Base-by-base conservation (phyloP, 2,113 vertebrate species). In the Crotophaga sulcirostris region DNA sequence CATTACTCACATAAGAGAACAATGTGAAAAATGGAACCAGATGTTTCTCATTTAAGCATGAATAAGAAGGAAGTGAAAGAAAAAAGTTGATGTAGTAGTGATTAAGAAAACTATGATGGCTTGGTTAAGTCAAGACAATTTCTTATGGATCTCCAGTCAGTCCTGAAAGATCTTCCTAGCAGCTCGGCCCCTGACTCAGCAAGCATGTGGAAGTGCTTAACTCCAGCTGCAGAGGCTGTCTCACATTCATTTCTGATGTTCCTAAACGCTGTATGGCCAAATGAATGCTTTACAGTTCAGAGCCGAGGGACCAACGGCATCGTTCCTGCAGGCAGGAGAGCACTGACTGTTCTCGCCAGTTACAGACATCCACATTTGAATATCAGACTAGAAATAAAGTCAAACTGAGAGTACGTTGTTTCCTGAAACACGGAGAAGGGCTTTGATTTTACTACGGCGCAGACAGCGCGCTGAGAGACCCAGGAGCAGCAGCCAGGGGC, bases 21-120 rank as follows among this genome's bases (percentile, higher is more conserved):
- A 97, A 96, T 66, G 81, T 89, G 85, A 93, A 97, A 97, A 97
- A 95, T 95, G 93, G 87, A 95, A 97, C 91, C 97, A 98, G 96
- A 97, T 97, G 94, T 96, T 87, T 89, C 92, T 96, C 87, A 93
- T 87, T 97, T 87, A 93, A 90, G 77, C 87, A 90, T 51, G 77
- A 96, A 96, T 95, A 94, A 95, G 79, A 93, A 95, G 92, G 79
- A 91, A 97, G 90, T 89, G 64, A 95, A 85, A 94, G 95, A 94
- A 97, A 81, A 81, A 95, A 88, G 89, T 94, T 59, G 60, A 84
- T 97, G 60, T 42, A 87, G 51, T 69, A 62, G 59, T 68, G 60
- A 95, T 93, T 95, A 94, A 93, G 79, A 94, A 83, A 94, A 96
- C 75, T 78, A 74, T 4, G 76, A 88, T 51, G 40, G 68, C 76